A percentile compares a stretch with the other conserved stretches of the same genome.
Conservation (phyloP, 1,140 invertebrate species). For the Rhizoglyphus robini region DNA sequence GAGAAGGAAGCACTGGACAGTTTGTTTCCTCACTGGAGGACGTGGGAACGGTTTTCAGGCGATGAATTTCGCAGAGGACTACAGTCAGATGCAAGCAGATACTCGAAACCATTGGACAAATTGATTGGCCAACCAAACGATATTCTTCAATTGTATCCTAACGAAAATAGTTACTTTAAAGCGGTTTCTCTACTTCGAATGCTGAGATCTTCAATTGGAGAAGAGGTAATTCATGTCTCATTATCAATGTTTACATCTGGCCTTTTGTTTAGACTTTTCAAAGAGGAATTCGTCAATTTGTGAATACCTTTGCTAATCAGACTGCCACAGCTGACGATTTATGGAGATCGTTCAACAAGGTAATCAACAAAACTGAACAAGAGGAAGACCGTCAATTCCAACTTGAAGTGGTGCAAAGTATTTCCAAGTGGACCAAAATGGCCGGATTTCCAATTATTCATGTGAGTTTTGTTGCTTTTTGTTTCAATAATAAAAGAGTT, state of each 20-base stretch:
- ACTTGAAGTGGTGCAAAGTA: constrained; percentile 43
- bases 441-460: constrained; percentile 69
- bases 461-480: constrained; percentile 28
- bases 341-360: constrained; percentile 43
- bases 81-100: constrained; percentile 55
- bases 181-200: constrained; percentile 36
- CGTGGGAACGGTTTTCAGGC: constrained; percentile 33
- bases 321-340: constrained; percentile 90
- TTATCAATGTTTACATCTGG: not conserved
- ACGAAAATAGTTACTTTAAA: constrained; percentile 15
- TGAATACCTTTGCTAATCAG: constrained; percentile 70
- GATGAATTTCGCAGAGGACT: constrained; percentile 25
- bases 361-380: constrained; percentile 55
- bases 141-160: constrained; percentile 66
- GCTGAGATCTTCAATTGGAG: constrained; percentile 22
- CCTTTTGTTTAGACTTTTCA: constrained; percentile 51
- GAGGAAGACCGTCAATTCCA: constrained; percentile 48
- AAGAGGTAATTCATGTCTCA: constrained; percentile 18
- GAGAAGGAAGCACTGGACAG: not conserved
- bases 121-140: constrained; percentile 71
- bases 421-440: constrained; percentile 87
- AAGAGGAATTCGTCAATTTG: constrained; percentile 82
- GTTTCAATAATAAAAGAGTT: constrained; percentile 5
- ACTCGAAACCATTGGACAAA: constrained; percentile 73
- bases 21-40: constrained; percentile 57